Conservation (phyloP, 2,797 vertebrate species). For the Lates japonicus region DNA sequence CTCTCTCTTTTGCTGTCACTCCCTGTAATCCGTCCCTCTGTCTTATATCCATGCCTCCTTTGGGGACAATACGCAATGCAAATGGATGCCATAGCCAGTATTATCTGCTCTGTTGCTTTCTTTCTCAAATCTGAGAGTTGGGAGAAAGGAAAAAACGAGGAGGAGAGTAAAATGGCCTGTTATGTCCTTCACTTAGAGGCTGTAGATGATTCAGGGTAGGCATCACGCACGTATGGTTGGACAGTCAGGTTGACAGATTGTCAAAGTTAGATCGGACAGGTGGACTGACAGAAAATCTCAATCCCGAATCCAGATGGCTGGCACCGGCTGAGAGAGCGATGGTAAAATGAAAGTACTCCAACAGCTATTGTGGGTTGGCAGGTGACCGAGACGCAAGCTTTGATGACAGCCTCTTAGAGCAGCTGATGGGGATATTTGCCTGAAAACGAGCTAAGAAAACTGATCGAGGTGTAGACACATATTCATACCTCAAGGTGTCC, state of each 20-base stretch:
- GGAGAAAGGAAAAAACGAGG: background rate
- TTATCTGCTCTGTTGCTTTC: conserved; percentile 19
- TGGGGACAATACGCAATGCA: conserved; percentile 43
- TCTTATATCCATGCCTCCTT: conserved; percentile 37
- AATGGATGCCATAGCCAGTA: conserved; percentile 36
- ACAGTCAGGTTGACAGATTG: background rate
- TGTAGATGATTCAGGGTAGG: background rate
- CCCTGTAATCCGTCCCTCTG: conserved; percentile 40
- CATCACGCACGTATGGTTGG: background rate
- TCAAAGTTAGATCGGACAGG: conserved; percentile 27
- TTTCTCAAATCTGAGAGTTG: conserved; percentile 18
- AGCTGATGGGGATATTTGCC: conserved; percentile 8
- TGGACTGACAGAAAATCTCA: conserved; percentile 5
- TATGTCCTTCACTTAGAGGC: background rate
- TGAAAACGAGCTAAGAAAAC: conserved; percentile 3
- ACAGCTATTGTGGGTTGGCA: conserved; percentile 24
- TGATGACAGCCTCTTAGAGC: conserved; percentile 4
- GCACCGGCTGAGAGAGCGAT: background rate
- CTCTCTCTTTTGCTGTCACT: conserved; percentile 42
- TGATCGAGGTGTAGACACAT: background rate
- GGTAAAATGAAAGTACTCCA: conserved; percentile 13
- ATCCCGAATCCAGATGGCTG: conserved; percentile 29
- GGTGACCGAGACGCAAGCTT: conserved; percentile 7
- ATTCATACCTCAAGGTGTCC: no score
- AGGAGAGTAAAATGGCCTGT: conserved; percentile 8